phyloP scores from a whole-genome alignment of 2,888 invertebrate genomes.

The Tenthredo mesomela region DNA sequence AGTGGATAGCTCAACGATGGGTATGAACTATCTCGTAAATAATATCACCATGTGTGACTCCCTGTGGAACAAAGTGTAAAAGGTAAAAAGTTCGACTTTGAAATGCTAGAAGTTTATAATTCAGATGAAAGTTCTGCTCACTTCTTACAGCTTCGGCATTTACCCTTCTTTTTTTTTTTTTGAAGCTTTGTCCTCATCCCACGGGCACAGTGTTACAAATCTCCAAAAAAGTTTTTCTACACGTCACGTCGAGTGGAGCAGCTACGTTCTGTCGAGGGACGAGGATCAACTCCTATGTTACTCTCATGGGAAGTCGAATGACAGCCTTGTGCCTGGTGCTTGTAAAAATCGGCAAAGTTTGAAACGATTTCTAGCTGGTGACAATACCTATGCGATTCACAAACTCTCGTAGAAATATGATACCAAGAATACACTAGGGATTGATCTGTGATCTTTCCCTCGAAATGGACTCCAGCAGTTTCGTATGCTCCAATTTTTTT shows the following conservation, averaged over 20 bases:
- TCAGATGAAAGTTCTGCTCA: neutral
- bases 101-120: constrained; percentile 7
- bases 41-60: neutral
- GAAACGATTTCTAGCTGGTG: constrained; percentile 38
- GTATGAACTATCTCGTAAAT: neutral
- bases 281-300: constrained; percentile 8
- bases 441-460: neutral
- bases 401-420: neutral
- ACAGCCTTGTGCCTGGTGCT: constrained; percentile 11
- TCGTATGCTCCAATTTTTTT: neutral
- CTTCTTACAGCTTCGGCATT: neutral
- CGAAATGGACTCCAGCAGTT: constrained; percentile 1
- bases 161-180: neutral
- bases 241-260: neutral
- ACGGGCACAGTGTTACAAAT: constrained; percentile 19
- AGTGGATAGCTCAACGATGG: neutral
- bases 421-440: neutral
- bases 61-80: neutral
- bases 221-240: constrained; percentile 17
- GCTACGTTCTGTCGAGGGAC: constrained; percentile 9
- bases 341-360: constrained; percentile 39
- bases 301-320: neutral
- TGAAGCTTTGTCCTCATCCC: neutral
- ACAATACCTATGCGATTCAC: constrained; percentile 14
- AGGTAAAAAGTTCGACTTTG: neutral